Conservation (phyloP, 2,888 invertebrate genomes). For the Oligia strigilis region DNA sequence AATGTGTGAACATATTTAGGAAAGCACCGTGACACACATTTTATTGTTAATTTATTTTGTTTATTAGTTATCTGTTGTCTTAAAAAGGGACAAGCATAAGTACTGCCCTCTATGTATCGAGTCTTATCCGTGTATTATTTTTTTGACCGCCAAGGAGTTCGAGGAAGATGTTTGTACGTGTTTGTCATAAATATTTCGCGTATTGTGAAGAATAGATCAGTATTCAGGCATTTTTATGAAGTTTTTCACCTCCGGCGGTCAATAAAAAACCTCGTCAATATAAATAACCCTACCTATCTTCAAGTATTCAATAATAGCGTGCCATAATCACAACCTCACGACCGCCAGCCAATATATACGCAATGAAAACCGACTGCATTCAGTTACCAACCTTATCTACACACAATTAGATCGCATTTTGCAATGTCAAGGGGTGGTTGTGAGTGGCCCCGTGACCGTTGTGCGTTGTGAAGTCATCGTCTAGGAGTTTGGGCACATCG, state of each 20-base stretch:
- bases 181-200: background rate
- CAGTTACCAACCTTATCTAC: slow-evolving; percentile 71
- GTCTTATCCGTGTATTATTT: slow-evolving; percentile 42
- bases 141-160: slow-evolving; percentile 17
- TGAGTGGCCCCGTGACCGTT: slow-evolving; percentile 81
- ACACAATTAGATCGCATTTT: slow-evolving; percentile 83
- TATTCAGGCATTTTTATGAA: slow-evolving; percentile 9
- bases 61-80: background rate
- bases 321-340: slow-evolving; percentile 63
- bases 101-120: slow-evolving; percentile 34
- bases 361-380: slow-evolving; percentile 73
- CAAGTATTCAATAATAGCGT: slow-evolving; percentile 58
- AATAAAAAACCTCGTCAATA: slow-evolving; percentile 42
- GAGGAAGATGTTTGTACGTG: background rate
- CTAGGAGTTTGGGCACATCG: slow-evolving; percentile 73
- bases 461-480: slow-evolving; percentile 87
- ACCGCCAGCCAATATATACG: slow-evolving; percentile 82
- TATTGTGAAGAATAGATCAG: background rate
- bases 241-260: slow-evolving; percentile 8
- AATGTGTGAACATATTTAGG: slow-evolving; percentile 36
- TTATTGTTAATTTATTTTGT: background rate
- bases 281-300: slow-evolving; percentile 50
- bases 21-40: slow-evolving; percentile 57
- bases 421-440: slow-evolving; percentile 84
- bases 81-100: slow-evolving; percentile 25